Conservation (phyloP, 2,888 invertebrate species). For the Agapostemon virescens region DNA sequence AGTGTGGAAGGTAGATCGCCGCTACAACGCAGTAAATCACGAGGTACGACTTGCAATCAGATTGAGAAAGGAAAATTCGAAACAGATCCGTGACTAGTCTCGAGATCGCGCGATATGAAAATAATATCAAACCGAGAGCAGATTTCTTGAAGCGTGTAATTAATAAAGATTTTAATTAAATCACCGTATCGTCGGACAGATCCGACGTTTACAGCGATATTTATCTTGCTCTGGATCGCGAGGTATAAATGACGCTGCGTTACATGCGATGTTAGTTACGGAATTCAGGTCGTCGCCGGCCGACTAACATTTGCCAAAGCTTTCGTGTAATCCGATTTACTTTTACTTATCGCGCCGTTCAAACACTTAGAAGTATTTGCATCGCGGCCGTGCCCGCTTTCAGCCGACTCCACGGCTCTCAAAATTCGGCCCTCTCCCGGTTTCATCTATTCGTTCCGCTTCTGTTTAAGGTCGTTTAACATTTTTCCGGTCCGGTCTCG, state of each 20-base stretch:
- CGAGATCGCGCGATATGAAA: conserved; percentile 39
- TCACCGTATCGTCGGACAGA: conserved; percentile 35
- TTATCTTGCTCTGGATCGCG: conserved; percentile 25
- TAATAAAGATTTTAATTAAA: conserved; percentile 57
- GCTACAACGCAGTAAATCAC: too few relatives aligned
- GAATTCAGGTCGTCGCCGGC: conserved; percentile 40
- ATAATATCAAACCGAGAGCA: conserved; percentile 20
- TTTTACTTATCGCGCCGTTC: conserved; percentile 53
- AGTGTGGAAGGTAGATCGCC: too few relatives aligned
- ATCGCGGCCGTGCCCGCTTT: conserved; percentile 11
- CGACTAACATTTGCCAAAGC: conserved; percentile 48
- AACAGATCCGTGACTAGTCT: neutral
- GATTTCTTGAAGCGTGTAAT: conserved; percentile 30
- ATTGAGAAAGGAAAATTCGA: neutral
- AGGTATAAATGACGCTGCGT: conserved; percentile 41
- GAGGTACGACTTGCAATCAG: neutral
- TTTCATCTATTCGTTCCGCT: neutral
- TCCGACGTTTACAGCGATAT: conserved; percentile 49
- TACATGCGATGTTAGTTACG: conserved; percentile 49
- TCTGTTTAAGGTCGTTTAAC: conserved; percentile 10
- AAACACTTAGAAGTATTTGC: conserved; percentile 56
- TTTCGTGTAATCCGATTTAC: conserved; percentile 52
- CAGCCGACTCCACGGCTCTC: neutral
- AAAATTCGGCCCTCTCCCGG: conserved; percentile 16
- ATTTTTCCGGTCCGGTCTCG: neutral